Base-by-base conservation (phyloP, 1,140 invertebrate genomes). In the Leptinotarsa texana region DNA sequence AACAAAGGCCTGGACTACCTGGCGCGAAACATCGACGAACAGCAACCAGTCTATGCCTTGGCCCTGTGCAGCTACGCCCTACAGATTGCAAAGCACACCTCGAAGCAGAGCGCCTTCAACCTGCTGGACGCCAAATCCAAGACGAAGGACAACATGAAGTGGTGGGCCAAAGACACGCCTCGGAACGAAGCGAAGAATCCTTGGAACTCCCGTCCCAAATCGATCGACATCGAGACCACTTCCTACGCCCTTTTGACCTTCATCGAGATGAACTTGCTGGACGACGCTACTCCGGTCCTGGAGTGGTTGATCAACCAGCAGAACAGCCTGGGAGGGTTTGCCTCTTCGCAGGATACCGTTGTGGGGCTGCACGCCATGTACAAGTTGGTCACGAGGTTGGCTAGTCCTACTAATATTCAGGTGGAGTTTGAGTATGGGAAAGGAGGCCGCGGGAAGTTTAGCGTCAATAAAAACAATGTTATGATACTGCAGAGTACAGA, bases 1-100 rank as follows among this genome's bases (percentile, higher is more conserved):
- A 92, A 91, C 80, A 93, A 93, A 83, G 95, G 93, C 3, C 84
- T 94, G 8, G 90, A 94, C 75, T 99, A 93, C 82, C 86, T 99
- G 24, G 92, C 92, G 1, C 86, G 88, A 24, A 90, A 94, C 69
- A 87, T 97, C 27, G 89, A 92, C 21, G 89, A 89, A 65, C 89
- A 93, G 57, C 80, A 82, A 76, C 93, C 96, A 82, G 86, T 90
- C 1, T 97, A 98, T 84, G 90, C 93, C 1, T 80, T 96, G 48
- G 88, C 94, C 42, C 88, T 97, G 8, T 90, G 91, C n/a, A 89
- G 91, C 1, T 95, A 95, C 80, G 93, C 91, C 0, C 86, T 98
- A 0, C 90, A 94, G 81, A 81, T 95, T 61, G 92, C 94, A 2
- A 89, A 92, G 62, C 93, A 95, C 85, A 87, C 89, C 2, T 88